These are phyloP conservation scores for Sarcophaga carnaria DNA, from an alignment of 2,888 invertebrate genomes.

Conservation along the genomic window DNA sequence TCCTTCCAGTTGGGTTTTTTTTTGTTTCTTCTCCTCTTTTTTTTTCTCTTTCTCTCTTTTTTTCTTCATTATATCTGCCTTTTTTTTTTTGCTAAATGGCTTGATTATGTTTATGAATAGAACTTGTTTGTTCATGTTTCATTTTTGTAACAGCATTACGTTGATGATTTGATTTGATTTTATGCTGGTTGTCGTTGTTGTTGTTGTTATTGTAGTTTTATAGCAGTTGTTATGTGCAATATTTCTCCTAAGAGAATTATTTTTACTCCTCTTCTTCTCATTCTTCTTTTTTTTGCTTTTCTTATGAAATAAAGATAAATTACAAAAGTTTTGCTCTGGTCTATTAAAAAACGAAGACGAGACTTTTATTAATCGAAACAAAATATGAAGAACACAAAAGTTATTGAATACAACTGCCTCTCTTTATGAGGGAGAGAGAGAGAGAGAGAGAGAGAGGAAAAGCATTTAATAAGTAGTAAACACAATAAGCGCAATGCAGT, in stretches of 20 bases:
- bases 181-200: neutral
- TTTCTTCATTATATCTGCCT: neutral
- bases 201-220: no score
- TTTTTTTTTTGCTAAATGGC: slow-evolving; percentile 38
- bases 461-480: no score
- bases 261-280: neutral
- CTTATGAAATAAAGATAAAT: neutral
- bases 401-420: neutral
- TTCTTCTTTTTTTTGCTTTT: neutral
- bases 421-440: no score
- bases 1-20: neutral
- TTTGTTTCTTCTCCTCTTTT: neutral
- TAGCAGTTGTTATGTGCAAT: no score
- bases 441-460: no score
- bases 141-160: slow-evolving; percentile 47
- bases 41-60: neutral
- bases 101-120: slow-evolving; percentile 62
- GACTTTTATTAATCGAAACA: neutral
- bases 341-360: neutral
- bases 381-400: neutral
- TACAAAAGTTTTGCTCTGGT: neutral
- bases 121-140: slow-evolving; percentile 23
- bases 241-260: neutral
- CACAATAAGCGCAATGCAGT: no score
- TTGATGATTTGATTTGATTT: slow-evolving; percentile 43